phyloP scores from a whole-genome alignment of 2,797 vertebrate genomes.

The Hirundo rustica region DNA sequence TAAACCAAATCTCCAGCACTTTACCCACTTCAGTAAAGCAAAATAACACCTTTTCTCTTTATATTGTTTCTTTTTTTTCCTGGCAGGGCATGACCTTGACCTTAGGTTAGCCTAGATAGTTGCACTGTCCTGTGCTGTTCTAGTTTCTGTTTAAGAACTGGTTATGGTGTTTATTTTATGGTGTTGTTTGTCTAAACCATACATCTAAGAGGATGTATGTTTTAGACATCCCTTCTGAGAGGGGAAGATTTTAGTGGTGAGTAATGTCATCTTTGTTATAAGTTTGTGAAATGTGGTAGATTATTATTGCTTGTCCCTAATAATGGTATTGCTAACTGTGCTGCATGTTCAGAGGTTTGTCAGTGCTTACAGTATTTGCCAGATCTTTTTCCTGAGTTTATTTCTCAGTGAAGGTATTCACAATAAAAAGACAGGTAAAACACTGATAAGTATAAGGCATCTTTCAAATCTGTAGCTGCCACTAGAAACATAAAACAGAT shows the following conservation, averaged over 20 bases:
- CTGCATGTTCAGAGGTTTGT: not conserved
- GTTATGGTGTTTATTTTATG: not conserved
- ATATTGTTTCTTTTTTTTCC: not conserved
- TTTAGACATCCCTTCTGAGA: not conserved
- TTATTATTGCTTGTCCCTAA: not conserved
- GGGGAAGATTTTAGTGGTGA: not conserved
- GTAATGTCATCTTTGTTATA: not conserved
- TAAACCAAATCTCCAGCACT: not conserved
- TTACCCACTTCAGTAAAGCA: not conserved
- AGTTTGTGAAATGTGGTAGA: not conserved
- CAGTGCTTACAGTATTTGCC: not conserved
- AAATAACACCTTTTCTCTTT: not conserved
- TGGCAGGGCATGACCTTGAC: not conserved
- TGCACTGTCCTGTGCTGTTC: not conserved
- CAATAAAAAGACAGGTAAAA: not conserved
- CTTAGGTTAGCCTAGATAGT: not conserved
- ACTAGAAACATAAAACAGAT: not conserved
- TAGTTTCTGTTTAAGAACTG: not conserved
- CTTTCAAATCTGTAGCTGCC: not conserved
- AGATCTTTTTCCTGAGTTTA: not conserved
- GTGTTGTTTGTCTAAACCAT: not conserved
- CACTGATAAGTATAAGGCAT: not conserved
- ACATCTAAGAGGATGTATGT: not conserved
- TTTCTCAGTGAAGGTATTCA: not conserved
- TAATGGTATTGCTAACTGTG: not conserved